phyloP scores from a whole-genome alignment of 2,888 invertebrate genomes.

The Steinernema hermaphroditum region DNA sequence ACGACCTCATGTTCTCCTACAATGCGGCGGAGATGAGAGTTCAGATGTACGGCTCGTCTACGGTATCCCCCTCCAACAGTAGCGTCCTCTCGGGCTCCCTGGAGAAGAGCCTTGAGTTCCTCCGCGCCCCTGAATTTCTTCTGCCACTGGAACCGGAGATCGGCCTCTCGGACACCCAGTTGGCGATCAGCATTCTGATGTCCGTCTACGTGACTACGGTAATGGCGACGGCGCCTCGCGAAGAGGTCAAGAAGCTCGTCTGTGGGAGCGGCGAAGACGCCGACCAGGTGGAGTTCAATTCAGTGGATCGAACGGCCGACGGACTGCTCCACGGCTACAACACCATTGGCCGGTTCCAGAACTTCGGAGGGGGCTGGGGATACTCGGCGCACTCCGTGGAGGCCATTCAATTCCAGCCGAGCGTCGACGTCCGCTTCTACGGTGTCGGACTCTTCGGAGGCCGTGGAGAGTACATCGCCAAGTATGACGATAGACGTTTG shows the following conservation, averaged over 20 bases:
- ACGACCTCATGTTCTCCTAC: slow-evolving; percentile 91
- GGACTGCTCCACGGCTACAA: slow-evolving; percentile 19
- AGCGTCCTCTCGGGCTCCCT: not conserved
- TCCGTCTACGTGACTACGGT: slow-evolving; percentile 34
- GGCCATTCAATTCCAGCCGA: slow-evolving; percentile 89
- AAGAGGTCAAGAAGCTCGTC: slow-evolving; percentile 24
- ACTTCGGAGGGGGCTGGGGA: slow-evolving; percentile 94
- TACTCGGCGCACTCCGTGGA: slow-evolving; percentile 95
- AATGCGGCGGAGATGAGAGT: slow-evolving; percentile 58
- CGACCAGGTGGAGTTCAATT: slow-evolving; percentile 17
- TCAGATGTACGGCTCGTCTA: slow-evolving; percentile 33
- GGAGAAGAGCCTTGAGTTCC: slow-evolving; percentile 22
- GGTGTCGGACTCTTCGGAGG: slow-evolving; percentile 95
- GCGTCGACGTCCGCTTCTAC: slow-evolving; percentile 85
- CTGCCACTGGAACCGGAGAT: slow-evolving; percentile 36
- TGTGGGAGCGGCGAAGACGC: not conserved
- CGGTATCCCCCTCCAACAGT: slow-evolving; percentile 9
- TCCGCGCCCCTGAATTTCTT: slow-evolving; percentile 40
- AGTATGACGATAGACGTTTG: slow-evolving; percentile 35
- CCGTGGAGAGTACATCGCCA: slow-evolving; percentile 88
- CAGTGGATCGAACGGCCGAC: slow-evolving; percentile 1
- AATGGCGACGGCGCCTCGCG: slow-evolving; percentile 11
- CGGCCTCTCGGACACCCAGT: slow-evolving; percentile 39
- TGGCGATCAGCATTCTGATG: slow-evolving; percentile 42
- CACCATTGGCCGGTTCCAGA: slow-evolving; percentile 71